Evolutionary conservation across 2,888 invertebrate genomes (phyloP), one percentile per base, ranked within the genome.

Genomic region (Andrena dorsata): DNA sequence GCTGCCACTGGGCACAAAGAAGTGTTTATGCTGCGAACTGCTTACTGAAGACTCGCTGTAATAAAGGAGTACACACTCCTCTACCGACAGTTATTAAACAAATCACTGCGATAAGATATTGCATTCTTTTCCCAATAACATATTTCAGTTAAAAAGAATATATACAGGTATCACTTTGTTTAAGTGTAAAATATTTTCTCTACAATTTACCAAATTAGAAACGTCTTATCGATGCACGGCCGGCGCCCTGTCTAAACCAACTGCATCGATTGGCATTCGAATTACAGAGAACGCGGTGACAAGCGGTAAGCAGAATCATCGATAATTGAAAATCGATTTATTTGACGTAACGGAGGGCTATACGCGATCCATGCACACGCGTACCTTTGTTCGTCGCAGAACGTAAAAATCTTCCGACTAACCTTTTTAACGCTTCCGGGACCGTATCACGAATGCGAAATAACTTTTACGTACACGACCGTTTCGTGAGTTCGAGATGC

Each of bases 221-320:
- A 32, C 8, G 16, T 65, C 20, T 65, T 35, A 73, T 60, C 16
- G n/a, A 10, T 7, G 6, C 26, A 56, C 1, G 64, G 32, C 35
- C 61, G 71, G 66, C 70, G 75, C 64, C 56, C 74, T 35, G 70
- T 63, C 75, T 80, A 63, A 58, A 75, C 71, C 66, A 58, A 68
- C 56, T 28, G 49, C 53, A 60, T 32, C 53, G 63, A 61, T 20
- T 60, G 56, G 32, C 64, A 41, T 72, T 68, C 58, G 41, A 30
- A n/a, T 53, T 64, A 53, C 65, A 41, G 7, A 63, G 28, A 63
- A 20, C 41, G 16, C 20, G 10, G 32, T 58, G 68, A 28, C 35
- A 60, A 41, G 30, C 2, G 35, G 30, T 72, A 70, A 68, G 73
- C 56, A 41, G 51, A 58, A 49, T 26, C 56, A 71, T 80, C 35